A percentile compares a stretch with the other conserved stretches of the same genome.
These are phyloP conservation scores for Eurosta solidaginis DNA, from an alignment of 1,140 invertebrate species.

Conservation along the genomic window DNA sequence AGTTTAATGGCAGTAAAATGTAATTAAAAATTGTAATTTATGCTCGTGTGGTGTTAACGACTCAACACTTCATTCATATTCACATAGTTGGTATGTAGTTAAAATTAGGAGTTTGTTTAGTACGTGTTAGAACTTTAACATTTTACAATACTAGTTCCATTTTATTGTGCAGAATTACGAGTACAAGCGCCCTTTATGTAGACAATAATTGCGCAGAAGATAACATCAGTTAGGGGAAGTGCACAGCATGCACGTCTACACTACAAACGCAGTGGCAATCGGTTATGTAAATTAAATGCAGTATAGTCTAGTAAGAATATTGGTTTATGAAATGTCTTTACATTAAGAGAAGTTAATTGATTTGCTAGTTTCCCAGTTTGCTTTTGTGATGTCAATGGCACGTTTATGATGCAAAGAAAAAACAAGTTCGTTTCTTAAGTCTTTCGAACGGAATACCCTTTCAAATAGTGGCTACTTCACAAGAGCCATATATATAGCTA, in stretches of 20 bases:
- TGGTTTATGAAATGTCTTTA: too few relatives aligned
- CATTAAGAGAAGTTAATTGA: too few relatives aligned
- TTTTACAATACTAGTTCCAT: too few relatives aligned
- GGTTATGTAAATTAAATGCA: background rate
- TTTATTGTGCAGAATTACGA: background rate
- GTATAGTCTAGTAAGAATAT: background rate
- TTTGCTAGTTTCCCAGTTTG: too few relatives aligned
- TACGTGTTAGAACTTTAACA: too few relatives aligned
- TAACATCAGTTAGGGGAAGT: background rate
- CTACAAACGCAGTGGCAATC: background rate
- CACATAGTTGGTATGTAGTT: background rate
- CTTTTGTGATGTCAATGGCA: too few relatives aligned
- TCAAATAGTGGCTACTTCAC: too few relatives aligned
- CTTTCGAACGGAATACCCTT: too few relatives aligned
- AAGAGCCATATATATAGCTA: too few relatives aligned
- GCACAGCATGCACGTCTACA: background rate
- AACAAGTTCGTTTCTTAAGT: too few relatives aligned
- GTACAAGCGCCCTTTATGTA: background rate
- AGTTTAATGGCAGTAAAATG: constrained; percentile 13
- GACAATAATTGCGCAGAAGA: background rate
- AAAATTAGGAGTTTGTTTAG: too few relatives aligned
- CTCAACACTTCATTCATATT: background rate
- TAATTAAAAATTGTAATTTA: constrained; percentile 24
- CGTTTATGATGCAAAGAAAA: too few relatives aligned
- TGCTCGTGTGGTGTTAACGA: constrained; percentile 21